Evolutionary conservation across 2,113 vertebrate genomes (phyloP).

Genomic region (Balaeniceps rex): DNA sequence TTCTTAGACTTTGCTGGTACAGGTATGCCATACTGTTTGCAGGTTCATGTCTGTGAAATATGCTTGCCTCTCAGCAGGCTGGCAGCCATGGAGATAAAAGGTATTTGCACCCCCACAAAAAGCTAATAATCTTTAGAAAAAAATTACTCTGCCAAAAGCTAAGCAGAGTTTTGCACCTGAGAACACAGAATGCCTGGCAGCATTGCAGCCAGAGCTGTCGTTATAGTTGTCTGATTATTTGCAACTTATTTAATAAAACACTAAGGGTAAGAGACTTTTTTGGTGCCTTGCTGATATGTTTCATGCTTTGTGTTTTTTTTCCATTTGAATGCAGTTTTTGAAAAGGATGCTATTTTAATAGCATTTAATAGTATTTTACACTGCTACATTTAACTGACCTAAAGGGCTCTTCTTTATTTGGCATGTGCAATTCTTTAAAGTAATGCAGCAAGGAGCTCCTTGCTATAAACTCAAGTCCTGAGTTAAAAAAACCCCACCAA

Average conservation of each 20-base stretch:
- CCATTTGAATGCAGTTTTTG: neutral
- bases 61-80: neutral
- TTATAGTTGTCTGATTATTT: neutral
- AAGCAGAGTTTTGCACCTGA: neutral
- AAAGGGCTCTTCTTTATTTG: neutral
- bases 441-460: neutral
- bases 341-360: neutral
- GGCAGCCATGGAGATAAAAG: neutral
- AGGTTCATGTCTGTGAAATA: neutral
- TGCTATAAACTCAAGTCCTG: neutral
- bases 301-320: neutral
- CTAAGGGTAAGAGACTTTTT: neutral
- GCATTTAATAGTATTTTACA: neutral
- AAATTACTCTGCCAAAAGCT: neutral
- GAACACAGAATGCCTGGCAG: neutral
- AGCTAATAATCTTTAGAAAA: neutral
- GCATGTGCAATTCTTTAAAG: neutral
- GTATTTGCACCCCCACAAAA: neutral
- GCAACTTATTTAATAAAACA: neutral
- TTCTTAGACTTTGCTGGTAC: neutral
- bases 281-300: neutral
- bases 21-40: neutral
- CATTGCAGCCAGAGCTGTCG: neutral
- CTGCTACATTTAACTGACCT: neutral
- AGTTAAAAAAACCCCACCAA: neutral